Conservation (phyloP, 35 echinoderm and acorn worm species). For the Ophioderma brevispina region DNA sequence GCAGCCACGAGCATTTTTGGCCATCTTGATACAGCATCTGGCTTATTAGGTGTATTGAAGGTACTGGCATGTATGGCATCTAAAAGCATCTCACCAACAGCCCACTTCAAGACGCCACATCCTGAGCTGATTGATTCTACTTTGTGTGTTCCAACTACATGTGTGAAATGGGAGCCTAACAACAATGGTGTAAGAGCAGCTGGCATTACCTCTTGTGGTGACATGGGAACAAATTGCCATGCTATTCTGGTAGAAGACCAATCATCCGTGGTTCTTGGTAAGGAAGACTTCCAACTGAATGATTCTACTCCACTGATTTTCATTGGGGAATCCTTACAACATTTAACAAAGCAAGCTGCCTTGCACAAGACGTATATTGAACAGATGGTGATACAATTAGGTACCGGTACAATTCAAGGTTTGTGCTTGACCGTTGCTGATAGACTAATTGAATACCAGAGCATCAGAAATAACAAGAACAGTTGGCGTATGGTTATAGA, state of each 20-base stretch:
- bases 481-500: constrained; percentile 7
- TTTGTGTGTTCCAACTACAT: neutral
- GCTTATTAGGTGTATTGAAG: constrained; percentile 13
- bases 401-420: neutral
- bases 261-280: neutral
- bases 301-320: neutral
- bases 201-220: neutral
- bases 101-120: constrained; percentile 4
- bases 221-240: neutral
- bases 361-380: neutral
- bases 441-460: neutral
- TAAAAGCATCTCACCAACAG: constrained; percentile 1
- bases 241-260: neutral
- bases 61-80: constrained; percentile 3
- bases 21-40: neutral
- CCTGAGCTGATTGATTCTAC: neutral
- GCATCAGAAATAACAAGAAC: neutral
- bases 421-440: neutral
- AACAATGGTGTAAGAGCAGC: neutral
- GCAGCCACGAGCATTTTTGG: constrained; percentile 6
- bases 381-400: too few relatives aligned
- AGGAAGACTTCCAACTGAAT: neutral
- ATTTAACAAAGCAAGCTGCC: neutral
- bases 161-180: neutral
- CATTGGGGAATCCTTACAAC: neutral